phyloP scores from a whole-genome alignment of 1,140 invertebrate genomes.

The Lepidostoma basale region DNA sequence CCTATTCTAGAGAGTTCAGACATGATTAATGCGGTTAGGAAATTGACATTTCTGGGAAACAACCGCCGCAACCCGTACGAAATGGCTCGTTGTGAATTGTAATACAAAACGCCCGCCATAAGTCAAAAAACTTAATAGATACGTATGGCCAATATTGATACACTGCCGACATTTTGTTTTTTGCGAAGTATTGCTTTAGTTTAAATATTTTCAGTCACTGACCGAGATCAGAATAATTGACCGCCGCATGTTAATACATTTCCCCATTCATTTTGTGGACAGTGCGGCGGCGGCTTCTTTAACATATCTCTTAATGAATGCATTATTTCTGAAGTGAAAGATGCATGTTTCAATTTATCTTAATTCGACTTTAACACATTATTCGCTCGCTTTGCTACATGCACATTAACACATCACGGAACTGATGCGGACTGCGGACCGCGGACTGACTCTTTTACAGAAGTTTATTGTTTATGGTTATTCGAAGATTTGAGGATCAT shows the following conservation, averaged over 20 bases:
- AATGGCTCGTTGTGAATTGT: background rate
- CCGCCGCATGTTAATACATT: no score
- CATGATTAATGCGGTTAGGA: conserved; percentile 15
- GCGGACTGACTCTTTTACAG: no score
- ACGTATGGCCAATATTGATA: background rate
- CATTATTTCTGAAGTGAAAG: conserved; percentile 7
- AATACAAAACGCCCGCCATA: background rate
- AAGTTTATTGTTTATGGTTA: no score
- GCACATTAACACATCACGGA: no score
- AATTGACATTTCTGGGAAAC: conserved; percentile 16
- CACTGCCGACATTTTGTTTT: background rate
- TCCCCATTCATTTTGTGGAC: no score
- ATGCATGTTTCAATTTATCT: conserved; percentile 15
- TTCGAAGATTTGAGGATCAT: no score
- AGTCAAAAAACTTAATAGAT: background rate
- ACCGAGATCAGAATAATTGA: conserved; percentile 13
- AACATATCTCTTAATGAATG: background rate
- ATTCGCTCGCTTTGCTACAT: no score
- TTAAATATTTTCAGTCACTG: background rate
- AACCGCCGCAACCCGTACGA: background rate
- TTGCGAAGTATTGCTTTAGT: background rate
- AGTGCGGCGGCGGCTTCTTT: background rate
- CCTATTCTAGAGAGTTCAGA: background rate
- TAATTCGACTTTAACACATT: background rate
- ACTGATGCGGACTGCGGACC: no score